These are phyloP conservation scores for Melanotaenia pygmaea DNA, from an alignment of 2,797 vertebrate genomes.

Conservation along the genomic window DNA sequence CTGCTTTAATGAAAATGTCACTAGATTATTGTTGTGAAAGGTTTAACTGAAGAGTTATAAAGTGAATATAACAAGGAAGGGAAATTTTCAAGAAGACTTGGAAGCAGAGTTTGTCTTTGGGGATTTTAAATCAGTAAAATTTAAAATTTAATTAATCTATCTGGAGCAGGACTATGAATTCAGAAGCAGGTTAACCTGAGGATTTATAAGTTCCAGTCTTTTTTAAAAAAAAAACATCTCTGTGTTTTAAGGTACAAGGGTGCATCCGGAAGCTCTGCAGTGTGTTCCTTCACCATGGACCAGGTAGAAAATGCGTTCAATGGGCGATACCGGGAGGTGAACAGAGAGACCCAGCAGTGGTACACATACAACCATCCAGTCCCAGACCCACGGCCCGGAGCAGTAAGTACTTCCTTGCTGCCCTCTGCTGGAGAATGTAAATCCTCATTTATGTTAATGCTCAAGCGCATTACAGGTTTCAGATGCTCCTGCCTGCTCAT, in stretches of 20 bases:
- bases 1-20: slow-evolving; percentile 1
- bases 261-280: slow-evolving; percentile 88
- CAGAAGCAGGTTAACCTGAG: neutral
- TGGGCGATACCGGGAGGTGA: slow-evolving; percentile 93
- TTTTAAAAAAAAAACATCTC: neutral
- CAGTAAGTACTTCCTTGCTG: slow-evolving; percentile 76
- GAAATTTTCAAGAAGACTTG: neutral
- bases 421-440: slow-evolving; percentile 57
- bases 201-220: neutral
- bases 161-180: neutral
- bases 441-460: slow-evolving; percentile 3
- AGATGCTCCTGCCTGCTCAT: slow-evolving; percentile 19
- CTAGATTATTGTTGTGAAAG: neutral
- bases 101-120: neutral
- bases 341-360: slow-evolving; percentile 96
- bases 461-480: neutral
- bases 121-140: neutral
- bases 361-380: slow-evolving; percentile 90
- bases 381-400: slow-evolving; percentile 92
- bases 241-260: slow-evolving; percentile 85
- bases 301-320: slow-evolving; percentile 90
- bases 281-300: slow-evolving; percentile 93
- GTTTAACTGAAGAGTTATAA: neutral
- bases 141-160: neutral
- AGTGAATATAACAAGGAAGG: neutral